These are phyloP conservation scores for Poecilia picta DNA, from an alignment of 2,797 vertebrate genomes.

Conservation along the genomic window DNA sequence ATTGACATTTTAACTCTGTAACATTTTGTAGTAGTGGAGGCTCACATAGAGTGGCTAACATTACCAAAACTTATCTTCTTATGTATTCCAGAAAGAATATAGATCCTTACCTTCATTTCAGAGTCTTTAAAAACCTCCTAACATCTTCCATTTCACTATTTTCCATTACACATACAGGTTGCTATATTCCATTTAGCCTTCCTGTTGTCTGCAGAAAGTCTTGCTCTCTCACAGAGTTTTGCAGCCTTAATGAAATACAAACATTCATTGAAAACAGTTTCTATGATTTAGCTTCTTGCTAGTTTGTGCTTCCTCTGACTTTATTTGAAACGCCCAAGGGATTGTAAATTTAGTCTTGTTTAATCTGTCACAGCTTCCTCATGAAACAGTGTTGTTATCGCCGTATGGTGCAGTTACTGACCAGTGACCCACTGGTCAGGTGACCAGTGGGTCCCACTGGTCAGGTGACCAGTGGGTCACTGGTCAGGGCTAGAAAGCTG, in stretches of 20 bases:
- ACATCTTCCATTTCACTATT: not conserved
- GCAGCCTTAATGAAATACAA: not conserved
- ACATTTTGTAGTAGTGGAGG: not conserved
- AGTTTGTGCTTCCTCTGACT: not conserved
- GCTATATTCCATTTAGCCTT: not conserved
- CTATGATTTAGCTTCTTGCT: not conserved
- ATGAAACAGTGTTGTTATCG: not conserved
- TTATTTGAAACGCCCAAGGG: not conserved
- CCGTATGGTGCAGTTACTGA: not conserved
- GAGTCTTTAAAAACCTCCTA: not conserved
- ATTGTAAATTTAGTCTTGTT: not conserved
- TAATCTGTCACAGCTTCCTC: not conserved
- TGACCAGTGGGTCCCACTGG: not conserved
- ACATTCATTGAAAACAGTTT: not conserved
- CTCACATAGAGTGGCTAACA: not conserved
- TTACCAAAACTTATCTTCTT: not conserved
- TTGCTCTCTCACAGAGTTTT: not conserved
- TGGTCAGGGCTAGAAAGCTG: not conserved
- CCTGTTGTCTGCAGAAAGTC: not conserved
- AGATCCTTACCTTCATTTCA: not conserved
- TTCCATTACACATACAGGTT: not conserved
- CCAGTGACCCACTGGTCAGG: not conserved
- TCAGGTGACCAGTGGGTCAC: not conserved
- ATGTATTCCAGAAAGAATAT: not conserved
- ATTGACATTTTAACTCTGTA: not conserved